Base-by-base conservation (phyloP, 2,888 invertebrate species). In the Cataglyphis altisquamis region DNA sequence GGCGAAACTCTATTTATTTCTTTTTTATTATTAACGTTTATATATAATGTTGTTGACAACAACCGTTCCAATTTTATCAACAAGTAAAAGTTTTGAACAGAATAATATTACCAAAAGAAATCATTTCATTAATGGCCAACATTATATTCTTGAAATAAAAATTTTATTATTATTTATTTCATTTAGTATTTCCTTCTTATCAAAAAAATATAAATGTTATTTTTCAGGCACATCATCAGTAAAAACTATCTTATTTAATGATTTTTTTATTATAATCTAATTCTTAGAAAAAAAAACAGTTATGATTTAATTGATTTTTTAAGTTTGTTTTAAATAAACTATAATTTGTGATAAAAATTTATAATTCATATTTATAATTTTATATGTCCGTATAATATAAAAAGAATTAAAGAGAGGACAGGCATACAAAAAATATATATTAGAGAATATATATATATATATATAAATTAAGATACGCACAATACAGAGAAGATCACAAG, bases 11-110 rank as follows among this genome's bases (percentile, higher is more conserved):
- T 12, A 15, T 32, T 70, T 9, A 6, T 15, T 52, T 70, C 1
- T 36, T 9, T 52, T 21, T 32, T 15, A 12, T 52, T 52, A 52
- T n/a, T 15, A 48, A 48, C 1, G 15, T 52, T 68, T 70, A 52
- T 32, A 68, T 67, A 67, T n/a, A 64, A 52, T 1, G n/a, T 52
- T 52, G n/a, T 52, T 52, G n/a, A 52, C n/a, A 48, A 48, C 48
- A 52, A n/a, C n/a, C 1, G n/a, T 15, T n/a, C 52, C n/a, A 48
- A 48, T 48, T 48, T 45, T 15, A 9, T 39, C 39, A 9, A 25
- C 25, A 9, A 70, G 1, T 52, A 52, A 70, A 36, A 5, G 9
- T 32, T 52, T 15, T 15, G 9, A 52, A 68, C 12, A 32, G 8
- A 15, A 48, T 68, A 48, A 66, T 66, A 1, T 25, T 41, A 15